phyloP scores from a whole-genome alignment of 30 jellyfish, hydroid and myxozoan genomes.

The Chironex yamaguchii region DNA sequence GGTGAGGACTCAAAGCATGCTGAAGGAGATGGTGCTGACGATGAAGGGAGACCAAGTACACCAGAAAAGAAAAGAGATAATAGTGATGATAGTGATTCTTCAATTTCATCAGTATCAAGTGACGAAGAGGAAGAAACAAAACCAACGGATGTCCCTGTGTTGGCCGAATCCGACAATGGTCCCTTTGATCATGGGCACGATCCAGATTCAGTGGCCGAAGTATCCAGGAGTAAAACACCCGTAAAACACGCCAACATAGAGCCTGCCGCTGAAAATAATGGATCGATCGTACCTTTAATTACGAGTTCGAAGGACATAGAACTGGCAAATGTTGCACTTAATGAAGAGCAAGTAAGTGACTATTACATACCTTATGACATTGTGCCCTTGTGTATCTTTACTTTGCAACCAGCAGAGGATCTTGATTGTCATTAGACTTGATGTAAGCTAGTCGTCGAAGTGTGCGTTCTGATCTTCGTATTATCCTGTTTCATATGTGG shows the following conservation, averaged over 20 bases:
- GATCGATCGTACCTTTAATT: constrained; percentile 58
- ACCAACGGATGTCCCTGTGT: not conserved
- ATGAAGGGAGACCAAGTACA: not conserved
- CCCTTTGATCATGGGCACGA: constrained; percentile 60
- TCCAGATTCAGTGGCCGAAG: constrained; percentile 60
- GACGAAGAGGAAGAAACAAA: not conserved
- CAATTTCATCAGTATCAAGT: not conserved
- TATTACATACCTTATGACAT: not conserved
- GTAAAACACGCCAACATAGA: constrained; percentile 8
- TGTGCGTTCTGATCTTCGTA: too few relatives aligned
- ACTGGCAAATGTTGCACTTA: constrained; percentile 56
- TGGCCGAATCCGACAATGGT: constrained; percentile 50
- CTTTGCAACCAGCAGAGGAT: too few relatives aligned
- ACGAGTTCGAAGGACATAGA: constrained; percentile 65
- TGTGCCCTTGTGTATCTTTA: too few relatives aligned
- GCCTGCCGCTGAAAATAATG: constrained; percentile 56
- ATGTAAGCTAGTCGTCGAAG: too few relatives aligned
- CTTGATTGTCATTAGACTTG: too few relatives aligned
- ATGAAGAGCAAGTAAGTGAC: constrained; percentile 56
- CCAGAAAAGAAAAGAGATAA: not conserved
- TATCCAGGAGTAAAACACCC: not conserved
- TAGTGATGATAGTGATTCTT: constrained; percentile 4
- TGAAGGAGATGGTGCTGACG: constrained; percentile 4
- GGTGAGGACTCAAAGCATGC: not conserved
- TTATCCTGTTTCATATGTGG: too few relatives aligned